A percentile compares a stretch with the other conserved stretches of the same genome.
Evolutionary conservation across 2,888 invertebrate genomes (phyloP).

Genomic region (Diadegma fenestrale): DNA sequence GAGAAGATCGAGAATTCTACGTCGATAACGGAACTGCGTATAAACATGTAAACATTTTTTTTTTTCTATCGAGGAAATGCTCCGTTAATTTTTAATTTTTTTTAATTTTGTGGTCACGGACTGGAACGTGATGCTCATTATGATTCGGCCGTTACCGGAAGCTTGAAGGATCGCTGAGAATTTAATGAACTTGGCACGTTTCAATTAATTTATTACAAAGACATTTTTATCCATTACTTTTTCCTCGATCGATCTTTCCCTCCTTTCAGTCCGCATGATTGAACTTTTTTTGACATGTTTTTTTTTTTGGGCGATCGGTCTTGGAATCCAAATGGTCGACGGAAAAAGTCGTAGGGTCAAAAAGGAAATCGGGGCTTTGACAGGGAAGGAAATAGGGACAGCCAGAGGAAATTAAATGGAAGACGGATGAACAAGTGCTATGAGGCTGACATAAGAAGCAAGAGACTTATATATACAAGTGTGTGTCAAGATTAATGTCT

Average conservation of each 20-base stretch:
- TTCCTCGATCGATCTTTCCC: conserved; percentile 22
- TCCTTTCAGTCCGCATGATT: conserved; percentile 2
- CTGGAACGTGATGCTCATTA: conserved; percentile 4
- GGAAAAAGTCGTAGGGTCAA: conserved; percentile 55
- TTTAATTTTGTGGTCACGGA: conserved; percentile 8
- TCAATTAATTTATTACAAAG: background rate
- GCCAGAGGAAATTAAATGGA: conserved; percentile 83
- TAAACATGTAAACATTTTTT: background rate
- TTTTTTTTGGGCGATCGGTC: background rate
- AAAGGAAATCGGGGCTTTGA: conserved; percentile 62
- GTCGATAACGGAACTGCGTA: conserved; percentile 52
- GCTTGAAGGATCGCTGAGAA: background rate
- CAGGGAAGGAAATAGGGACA: conserved; percentile 77
- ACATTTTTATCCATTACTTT: conserved; percentile 5
- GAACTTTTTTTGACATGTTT: conserved; percentile 29
- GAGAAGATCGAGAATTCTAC: conserved; percentile 52
- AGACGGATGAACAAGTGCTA: conserved; percentile 80
- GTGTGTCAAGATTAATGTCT: conserved; percentile 79
- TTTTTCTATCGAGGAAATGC: conserved; percentile 33
- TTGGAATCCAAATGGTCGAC: conserved; percentile 1
- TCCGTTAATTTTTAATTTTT: conserved; percentile 31
- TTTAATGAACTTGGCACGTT: background rate
- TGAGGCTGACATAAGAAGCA: conserved; percentile 17
- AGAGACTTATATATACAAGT: conserved; percentile 9
- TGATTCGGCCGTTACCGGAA: background rate